Percentiles rank a stretch among this genome's conserved stretches.
These are phyloP conservation scores for Diabrotica undecimpunctata DNA, from an alignment of 1,140 invertebrate genomes.

Conservation along the genomic window DNA sequence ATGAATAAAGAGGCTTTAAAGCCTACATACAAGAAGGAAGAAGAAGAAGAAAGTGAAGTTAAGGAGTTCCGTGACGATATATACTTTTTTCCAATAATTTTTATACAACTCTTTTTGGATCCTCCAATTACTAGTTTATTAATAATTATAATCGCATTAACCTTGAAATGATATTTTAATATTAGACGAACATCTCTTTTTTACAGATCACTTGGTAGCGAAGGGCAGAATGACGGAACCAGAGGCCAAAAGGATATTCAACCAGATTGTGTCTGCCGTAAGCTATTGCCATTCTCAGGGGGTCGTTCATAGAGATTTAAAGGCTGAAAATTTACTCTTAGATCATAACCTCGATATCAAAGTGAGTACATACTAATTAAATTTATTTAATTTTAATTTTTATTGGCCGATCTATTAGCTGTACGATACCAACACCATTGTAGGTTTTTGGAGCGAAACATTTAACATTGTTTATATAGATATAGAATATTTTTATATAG, in stretches of 20 bases:
- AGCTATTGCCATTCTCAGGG: slow-evolving; percentile 90
- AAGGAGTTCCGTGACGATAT: too few relatives aligned
- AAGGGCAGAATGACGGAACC: slow-evolving; percentile 90
- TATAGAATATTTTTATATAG: too few relatives aligned
- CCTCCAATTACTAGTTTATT: too few relatives aligned
- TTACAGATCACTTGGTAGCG: slow-evolving; percentile 82
- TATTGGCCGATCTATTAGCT: background rate
- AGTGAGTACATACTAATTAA: slow-evolving; percentile 42
- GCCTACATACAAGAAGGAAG: too few relatives aligned
- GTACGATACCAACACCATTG: background rate
- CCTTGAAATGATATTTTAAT: too few relatives aligned
- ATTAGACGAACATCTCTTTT: background rate
- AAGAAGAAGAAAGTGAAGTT: too few relatives aligned
- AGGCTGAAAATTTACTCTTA: slow-evolving; percentile 92
- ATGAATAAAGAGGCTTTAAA: too few relatives aligned
- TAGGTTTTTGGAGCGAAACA: too few relatives aligned
- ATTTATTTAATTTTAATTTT: slow-evolving; percentile 6
- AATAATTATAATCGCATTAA: too few relatives aligned
- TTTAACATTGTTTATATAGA: too few relatives aligned
- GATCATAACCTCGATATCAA: slow-evolving; percentile 93
- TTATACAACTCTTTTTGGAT: too few relatives aligned
- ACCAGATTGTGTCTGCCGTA: slow-evolving; percentile 92
- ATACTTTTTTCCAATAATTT: too few relatives aligned
- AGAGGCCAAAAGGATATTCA: slow-evolving; percentile 85
- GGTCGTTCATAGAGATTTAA: slow-evolving; percentile 94